A percentile compares a stretch with the other conserved stretches of the same genome.
Conservation (phyloP, 2,113 vertebrate species). For the Hyla sarda region DNA sequence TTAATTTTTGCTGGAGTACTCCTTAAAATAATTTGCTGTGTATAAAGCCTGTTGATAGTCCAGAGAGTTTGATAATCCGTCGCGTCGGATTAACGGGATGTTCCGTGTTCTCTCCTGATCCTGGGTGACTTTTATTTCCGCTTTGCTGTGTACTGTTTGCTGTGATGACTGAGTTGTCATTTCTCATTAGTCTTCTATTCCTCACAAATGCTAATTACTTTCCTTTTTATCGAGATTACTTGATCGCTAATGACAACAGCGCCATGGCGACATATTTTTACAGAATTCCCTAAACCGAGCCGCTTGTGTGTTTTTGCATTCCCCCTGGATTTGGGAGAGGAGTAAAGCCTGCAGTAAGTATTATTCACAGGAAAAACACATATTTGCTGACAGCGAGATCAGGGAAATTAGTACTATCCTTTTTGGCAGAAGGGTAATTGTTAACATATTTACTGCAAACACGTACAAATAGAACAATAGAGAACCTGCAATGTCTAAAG, state of each 20-base stretch:
- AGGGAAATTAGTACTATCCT: slow-evolving; percentile 58
- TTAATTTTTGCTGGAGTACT: no score
- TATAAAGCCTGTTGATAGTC: no score
- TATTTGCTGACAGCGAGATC: slow-evolving; percentile 66
- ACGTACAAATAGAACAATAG: slow-evolving; percentile 44
- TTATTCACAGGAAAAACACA: slow-evolving; percentile 63
- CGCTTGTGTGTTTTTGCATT: slow-evolving; percentile 64
- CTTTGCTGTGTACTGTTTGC: slow-evolving; percentile 65
- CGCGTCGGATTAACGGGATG: background rate
- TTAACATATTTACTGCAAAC: slow-evolving; percentile 62
- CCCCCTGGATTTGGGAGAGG: slow-evolving; percentile 66
- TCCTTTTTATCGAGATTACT: slow-evolving; percentile 76
- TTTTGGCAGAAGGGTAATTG: slow-evolving; percentile 61
- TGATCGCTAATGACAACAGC: slow-evolving; percentile 79
- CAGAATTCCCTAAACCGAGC: slow-evolving; percentile 67
- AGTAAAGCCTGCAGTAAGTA: slow-evolving; percentile 67
- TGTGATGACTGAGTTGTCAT: slow-evolving; percentile 76
- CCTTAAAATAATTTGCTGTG: no score
- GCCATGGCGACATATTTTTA: slow-evolving; percentile 73
- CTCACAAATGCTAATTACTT: slow-evolving; percentile 79
- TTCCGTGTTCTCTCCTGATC: background rate
- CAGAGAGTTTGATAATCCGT: background rate
- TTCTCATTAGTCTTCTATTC: slow-evolving; percentile 78
- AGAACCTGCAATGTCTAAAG: slow-evolving; percentile 37
- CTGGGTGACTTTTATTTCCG: background rate